Base-by-base conservation (phyloP, 1,140 invertebrate species). In the Heterodera carotae region DNA sequence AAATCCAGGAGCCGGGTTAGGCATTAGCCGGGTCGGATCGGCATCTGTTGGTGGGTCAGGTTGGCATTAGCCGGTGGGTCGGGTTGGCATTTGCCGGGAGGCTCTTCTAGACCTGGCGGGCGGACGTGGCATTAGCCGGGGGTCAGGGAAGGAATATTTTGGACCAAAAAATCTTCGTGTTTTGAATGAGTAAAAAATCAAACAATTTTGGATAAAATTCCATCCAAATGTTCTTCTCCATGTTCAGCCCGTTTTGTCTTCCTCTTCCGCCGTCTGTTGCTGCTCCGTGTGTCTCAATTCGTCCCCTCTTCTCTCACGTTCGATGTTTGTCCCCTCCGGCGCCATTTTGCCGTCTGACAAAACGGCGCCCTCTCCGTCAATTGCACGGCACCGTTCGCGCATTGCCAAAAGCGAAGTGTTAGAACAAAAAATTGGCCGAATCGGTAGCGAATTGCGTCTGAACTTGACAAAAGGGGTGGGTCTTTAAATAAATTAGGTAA, bases 401-500 rank as follows among this genome's bases (percentile, higher is more conserved):
- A 29, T 66, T 7, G 33, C 27, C 62, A 34, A 53, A 1, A 22
- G 48, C 18, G 48, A 53, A 15, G 22, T 53, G 0, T 1, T 53
- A 18, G 48, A 53, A 22, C 69, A 70, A 22, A 69, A 76, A 31
- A 27, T 75, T 25, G 43, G 76, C 34, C 67, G 76, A 31, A 59
- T 77, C 29, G 48, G 67, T 29, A 75, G n/a, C 67, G 76, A 68
- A 62, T 25, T 77, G n/a, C 62, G 71, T n/a, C 48, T 69, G 12
- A 76, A 76, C 62, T 71, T 77, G 6, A 34, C 69, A 29, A 77
- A 75, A 77, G 68, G 68, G 76, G 76, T 77, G 6, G 59, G 39
- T 60, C 22, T 25, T 27, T n/a, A n/a, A n/a, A 66, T 5, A 12
- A 31, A 66, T 2, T 25, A 10, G 6, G 22, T 66, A n/a, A n/a